These are phyloP conservation scores for Planiliza haematocheilus DNA, from an alignment of 2,113 vertebrate species.

Conservation along the genomic window DNA sequence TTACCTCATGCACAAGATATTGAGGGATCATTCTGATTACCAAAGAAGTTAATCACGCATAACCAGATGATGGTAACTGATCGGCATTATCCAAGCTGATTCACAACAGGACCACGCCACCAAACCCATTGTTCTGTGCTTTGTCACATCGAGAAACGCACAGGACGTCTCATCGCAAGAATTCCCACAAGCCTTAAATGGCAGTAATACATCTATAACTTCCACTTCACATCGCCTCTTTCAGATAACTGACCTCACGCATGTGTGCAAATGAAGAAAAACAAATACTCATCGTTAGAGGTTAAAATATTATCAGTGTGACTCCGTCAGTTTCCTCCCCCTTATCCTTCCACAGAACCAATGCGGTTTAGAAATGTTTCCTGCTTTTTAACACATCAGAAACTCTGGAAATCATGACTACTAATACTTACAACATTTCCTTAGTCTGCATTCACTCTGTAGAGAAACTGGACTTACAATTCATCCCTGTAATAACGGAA, in stretches of 20 bases:
- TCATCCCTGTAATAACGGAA: neutral
- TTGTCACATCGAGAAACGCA: neutral
- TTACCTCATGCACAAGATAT: neutral
- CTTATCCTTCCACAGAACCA: neutral
- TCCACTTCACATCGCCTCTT: neutral
- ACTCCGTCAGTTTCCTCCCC: conserved; percentile 18
- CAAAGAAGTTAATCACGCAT: neutral
- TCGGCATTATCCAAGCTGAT: conserved; percentile 31
- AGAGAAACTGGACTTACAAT: neutral
- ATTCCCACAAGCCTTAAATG: conserved; percentile 3
- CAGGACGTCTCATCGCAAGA: neutral
- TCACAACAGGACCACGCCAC: neutral
- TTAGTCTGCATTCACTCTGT: conserved; percentile 1
- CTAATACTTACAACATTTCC: neutral
- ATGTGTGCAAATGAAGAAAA: conserved; percentile 11
- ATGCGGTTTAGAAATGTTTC: conserved; percentile 15
- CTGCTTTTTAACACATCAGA: neutral
- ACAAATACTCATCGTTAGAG: neutral
- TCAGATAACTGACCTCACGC: conserved; percentile 15
- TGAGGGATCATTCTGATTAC: neutral
- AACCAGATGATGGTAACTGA: neutral
- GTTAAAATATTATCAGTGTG: conserved; percentile 1
- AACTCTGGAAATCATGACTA: neutral
- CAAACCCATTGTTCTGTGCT: neutral
- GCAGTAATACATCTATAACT: neutral